phyloP scores from a whole-genome alignment of 1,140 invertebrate genomes.

The Chrysopa pallens region DNA sequence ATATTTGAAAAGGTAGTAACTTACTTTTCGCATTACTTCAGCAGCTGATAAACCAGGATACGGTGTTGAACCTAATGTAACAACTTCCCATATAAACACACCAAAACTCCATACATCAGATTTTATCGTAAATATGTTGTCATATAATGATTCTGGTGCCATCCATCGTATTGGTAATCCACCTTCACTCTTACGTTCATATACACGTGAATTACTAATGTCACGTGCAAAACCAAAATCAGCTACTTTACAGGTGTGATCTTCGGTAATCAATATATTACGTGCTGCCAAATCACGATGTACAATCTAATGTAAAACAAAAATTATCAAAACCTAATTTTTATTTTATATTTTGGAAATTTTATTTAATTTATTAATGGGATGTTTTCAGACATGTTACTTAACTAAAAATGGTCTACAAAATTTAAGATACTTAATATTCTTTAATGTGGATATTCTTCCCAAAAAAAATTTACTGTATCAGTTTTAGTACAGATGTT shows the following conservation, averaged over 20 bases:
- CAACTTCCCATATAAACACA: slow-evolving; percentile 85
- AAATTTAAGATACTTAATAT: no score
- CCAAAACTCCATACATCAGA: slow-evolving; percentile 91
- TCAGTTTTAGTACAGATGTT: no score
- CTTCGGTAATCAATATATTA: slow-evolving; percentile 75
- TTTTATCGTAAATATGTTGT: slow-evolving; percentile 80
- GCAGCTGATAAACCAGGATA: slow-evolving; percentile 72
- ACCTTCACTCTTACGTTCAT: slow-evolving; percentile 82
- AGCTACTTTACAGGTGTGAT: slow-evolving; percentile 79
- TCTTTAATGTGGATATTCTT: no score
- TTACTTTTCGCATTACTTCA: slow-evolving; percentile 61
- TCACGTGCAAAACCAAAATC: slow-evolving; percentile 89
- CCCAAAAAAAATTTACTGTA: no score
- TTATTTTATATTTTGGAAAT: no score
- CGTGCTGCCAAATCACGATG: slow-evolving; percentile 82
- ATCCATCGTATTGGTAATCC: slow-evolving; percentile 68
- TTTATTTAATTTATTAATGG: no score
- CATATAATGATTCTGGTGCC: slow-evolving; percentile 82
- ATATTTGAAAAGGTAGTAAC: neutral
- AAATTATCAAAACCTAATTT: neutral
- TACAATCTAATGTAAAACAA: slow-evolving; percentile 46
- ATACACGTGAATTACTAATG: slow-evolving; percentile 57
- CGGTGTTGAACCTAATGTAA: slow-evolving; percentile 75
- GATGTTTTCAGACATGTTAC: no score
- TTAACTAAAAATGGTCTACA: no score